A percentile compares a stretch with the other conserved stretches of the same genome.
Evolutionary conservation across 1,140 invertebrate genomes (phyloP).

Genomic region (Atta texana): DNA sequence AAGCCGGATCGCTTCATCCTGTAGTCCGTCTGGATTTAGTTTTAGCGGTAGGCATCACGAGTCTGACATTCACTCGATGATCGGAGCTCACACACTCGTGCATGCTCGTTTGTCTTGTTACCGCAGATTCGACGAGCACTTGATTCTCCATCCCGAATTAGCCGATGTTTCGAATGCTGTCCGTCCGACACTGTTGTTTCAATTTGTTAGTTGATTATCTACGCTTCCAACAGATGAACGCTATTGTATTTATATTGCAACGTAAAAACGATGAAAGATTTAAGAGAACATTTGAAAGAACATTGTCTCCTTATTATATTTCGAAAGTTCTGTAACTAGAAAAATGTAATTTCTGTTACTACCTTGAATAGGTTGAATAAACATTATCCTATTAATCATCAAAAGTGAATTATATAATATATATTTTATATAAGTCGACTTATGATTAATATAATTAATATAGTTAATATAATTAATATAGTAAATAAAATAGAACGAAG

Average conservation of each 20-base stretch:
- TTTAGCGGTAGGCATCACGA: slow-evolving; percentile 25
- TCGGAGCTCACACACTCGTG: slow-evolving; percentile 3
- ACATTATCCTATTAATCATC: too few relatives aligned
- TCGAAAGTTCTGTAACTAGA: too few relatives aligned
- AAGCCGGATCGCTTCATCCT: slow-evolving; percentile 43
- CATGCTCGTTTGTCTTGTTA: slow-evolving; percentile 56
- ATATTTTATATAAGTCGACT: too few relatives aligned
- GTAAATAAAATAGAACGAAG: too few relatives aligned
- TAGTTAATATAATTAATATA: too few relatives aligned
- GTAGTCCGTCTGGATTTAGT: slow-evolving; percentile 53
- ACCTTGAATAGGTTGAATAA: too few relatives aligned
- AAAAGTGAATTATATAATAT: too few relatives aligned
- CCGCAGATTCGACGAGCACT: slow-evolving; percentile 53
- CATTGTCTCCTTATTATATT: background rate
- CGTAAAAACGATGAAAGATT: background rate
- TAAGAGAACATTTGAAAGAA: background rate
- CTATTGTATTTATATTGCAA: background rate
- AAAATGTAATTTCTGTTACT: too few relatives aligned
- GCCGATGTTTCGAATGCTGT: slow-evolving; percentile 31
- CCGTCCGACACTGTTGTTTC: slow-evolving; percentile 47
- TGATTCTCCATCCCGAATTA: slow-evolving; percentile 46
- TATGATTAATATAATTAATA: too few relatives aligned
- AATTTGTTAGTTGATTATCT: slow-evolving; percentile 31
- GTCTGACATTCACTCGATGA: slow-evolving; percentile 55
- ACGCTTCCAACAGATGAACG: slow-evolving; percentile 14